A percentile compares a stretch with the other conserved stretches of the same genome.
Evolutionary conservation across 2,888 invertebrate genomes (phyloP).

Genomic region (Drosophila algonquin): DNA sequence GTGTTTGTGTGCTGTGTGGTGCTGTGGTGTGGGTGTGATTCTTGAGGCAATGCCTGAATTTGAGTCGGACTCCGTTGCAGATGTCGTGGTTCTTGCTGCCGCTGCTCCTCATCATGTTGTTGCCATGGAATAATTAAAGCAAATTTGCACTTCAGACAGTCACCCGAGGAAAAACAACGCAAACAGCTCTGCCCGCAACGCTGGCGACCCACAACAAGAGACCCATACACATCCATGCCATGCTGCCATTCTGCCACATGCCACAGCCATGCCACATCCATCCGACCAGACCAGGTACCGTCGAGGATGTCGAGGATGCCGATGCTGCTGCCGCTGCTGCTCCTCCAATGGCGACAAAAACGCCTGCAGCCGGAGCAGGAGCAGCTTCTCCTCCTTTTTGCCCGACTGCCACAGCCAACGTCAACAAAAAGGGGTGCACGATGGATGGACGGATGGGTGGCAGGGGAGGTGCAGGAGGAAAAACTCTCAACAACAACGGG

Average conservation of each 20-base stretch:
- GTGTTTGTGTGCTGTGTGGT: constrained; percentile 2
- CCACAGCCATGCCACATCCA: constrained; percentile 23
- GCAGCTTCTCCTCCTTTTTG: constrained; percentile 3
- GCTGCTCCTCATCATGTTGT: constrained; percentile 44
- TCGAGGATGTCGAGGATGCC: constrained; percentile 19
- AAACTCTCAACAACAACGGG: constrained; percentile 39
- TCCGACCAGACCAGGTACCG: constrained; percentile 34
- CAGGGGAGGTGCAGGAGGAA: constrained; percentile 15
- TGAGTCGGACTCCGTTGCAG: constrained; percentile 58
- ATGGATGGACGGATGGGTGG: constrained; percentile 26
- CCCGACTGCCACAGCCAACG: constrained; percentile 42
- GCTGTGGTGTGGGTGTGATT: constrained; percentile 16
- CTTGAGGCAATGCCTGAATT: constrained; percentile 41
- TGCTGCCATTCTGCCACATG: constrained; percentile 29
- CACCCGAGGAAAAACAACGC: constrained; percentile 63
- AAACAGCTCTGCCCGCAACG: constrained; percentile 51
- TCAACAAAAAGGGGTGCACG: constrained; percentile 60
- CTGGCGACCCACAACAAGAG: constrained; percentile 70
- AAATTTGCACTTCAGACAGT: constrained; percentile 83
- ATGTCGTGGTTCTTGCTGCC: constrained; percentile 28
- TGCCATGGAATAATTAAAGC: constrained; percentile 81
- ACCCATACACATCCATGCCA: constrained; percentile 12
- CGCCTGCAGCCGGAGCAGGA: constrained; percentile 9
- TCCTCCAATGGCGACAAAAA: constrained; percentile 24
- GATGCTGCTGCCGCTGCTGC: neutral